Evolutionary conservation across 2,797 vertebrate genomes (phyloP).

Genomic region (Helicolenus hilgendorfi): DNA sequence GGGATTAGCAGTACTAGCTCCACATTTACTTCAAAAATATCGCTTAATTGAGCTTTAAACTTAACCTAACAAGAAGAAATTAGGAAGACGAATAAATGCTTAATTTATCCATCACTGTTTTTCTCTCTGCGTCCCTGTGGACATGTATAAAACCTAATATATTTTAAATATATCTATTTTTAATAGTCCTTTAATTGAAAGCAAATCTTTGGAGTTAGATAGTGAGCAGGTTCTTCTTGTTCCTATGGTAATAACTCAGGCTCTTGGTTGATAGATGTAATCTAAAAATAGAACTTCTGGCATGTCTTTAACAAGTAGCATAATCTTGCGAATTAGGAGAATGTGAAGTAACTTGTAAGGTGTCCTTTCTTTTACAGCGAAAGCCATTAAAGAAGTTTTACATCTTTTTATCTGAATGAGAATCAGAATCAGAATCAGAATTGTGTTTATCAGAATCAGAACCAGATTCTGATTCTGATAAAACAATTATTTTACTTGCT

Average conservation of each 20-base stretch:
- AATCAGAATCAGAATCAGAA: no score
- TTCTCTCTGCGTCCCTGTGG: background rate
- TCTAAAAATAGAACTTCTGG: conserved; percentile 49
- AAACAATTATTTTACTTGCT: background rate
- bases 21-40: background rate
- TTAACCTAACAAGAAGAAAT: background rate
- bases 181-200: background rate
- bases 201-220: background rate
- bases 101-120: background rate
- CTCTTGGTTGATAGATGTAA: background rate
- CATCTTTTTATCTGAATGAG: no score
- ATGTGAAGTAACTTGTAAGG: conserved; percentile 15
- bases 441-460: no score
- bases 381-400: background rate
- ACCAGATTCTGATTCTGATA: no score
- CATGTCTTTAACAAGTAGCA: conserved; percentile 21
- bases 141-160: background rate
- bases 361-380: background rate
- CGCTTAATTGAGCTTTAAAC: background rate
- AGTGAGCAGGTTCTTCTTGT: conserved; percentile 31
- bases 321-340: conserved; percentile 25
- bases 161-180: background rate
- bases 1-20: background rate
- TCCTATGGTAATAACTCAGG: conserved; percentile 49
- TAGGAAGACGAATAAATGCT: background rate